Conservation (phyloP, 2,797 vertebrate species). For the Carduelis carduelis region DNA sequence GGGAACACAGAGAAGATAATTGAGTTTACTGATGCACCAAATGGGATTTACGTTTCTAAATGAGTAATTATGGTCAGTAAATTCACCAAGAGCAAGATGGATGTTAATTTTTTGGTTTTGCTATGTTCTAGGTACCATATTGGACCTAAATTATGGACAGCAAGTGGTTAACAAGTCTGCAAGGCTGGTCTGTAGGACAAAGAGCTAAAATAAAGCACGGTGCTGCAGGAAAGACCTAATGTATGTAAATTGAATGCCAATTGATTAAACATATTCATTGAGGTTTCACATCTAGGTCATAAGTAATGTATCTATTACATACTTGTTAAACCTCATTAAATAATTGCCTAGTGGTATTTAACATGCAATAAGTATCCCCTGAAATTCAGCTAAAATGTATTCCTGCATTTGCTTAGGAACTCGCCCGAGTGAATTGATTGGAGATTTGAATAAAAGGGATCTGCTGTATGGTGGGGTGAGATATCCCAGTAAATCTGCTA, state of each 20-base stretch:
- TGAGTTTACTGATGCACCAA: background rate
- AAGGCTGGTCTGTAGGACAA: background rate
- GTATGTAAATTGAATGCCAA: conserved; percentile 66
- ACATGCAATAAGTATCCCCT: conserved; percentile 44
- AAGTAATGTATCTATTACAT: conserved; percentile 58
- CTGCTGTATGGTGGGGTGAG: background rate
- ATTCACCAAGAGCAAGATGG: background rate
- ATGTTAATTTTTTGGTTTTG: background rate
- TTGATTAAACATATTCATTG: conserved; percentile 69
- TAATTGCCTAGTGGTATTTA: conserved; percentile 73
- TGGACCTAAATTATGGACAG: background rate
- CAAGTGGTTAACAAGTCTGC: background rate
- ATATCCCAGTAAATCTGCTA: conserved; percentile 7
- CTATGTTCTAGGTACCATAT: background rate
- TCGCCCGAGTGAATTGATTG: background rate
- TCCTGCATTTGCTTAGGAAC: conserved; percentile 62
- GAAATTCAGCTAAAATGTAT: conserved; percentile 50
- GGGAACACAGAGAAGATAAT: background rate
- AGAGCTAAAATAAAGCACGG: conserved; percentile 3
- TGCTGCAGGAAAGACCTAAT: conserved; percentile 47
- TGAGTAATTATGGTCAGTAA: background rate
- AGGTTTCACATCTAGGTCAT: conserved; percentile 41
- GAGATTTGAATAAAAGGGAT: conserved; percentile 2
- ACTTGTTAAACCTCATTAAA: conserved; percentile 66
- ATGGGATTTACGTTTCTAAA: background rate